Base-by-base conservation (phyloP, 92 coral and sea anemone genomes). In the Paramuricea clavata region DNA sequence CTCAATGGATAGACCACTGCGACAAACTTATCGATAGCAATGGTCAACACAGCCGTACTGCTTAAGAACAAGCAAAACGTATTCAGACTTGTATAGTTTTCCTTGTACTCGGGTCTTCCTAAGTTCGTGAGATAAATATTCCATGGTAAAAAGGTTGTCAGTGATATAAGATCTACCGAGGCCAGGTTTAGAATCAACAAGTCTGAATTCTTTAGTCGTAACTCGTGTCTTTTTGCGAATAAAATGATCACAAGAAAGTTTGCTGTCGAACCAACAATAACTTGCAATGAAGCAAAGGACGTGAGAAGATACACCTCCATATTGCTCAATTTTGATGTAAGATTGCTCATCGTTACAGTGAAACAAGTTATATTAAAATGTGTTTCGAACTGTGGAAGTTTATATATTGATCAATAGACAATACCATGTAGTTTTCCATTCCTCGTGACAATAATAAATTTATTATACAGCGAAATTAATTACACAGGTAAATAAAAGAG, bases 81-180 rank as follows among this genome's bases (percentile, higher is more conserved):
- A 78, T 78, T 78, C 42, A 78, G 49, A 1, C 44, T 26, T 10
- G 83, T 78, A 21, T 54, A 78, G 52, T 54, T 54, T 33, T 50
- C 28, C 6, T 17, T 52, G 15, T 52, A 23, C 12, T 57, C 69
- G 27, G 22, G 28, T 16, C 32, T 78, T 19, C 83, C 83, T 13
- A 27, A 16, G 25, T 39, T 30, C 49, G 83, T 78, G 42, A 78
- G 60, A 39, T 78, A 57, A 78, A 60, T 57, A 78, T 78, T 78
- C 83, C 83, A 78, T 5, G 83, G 83, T 26, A 78, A 39, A 78
- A 78, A 78, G 25, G 83, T 78, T 57, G 83, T 57, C 62, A 78
- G 26, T 32, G 83, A 78, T 26, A 78, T 54, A 52, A 78, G 54
- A 52, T 78, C 83, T 12, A 50, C 83, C 50, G 54, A 30, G 26